Conservation (phyloP, 1,140 invertebrate species). For the Polypedilum pembai region DNA sequence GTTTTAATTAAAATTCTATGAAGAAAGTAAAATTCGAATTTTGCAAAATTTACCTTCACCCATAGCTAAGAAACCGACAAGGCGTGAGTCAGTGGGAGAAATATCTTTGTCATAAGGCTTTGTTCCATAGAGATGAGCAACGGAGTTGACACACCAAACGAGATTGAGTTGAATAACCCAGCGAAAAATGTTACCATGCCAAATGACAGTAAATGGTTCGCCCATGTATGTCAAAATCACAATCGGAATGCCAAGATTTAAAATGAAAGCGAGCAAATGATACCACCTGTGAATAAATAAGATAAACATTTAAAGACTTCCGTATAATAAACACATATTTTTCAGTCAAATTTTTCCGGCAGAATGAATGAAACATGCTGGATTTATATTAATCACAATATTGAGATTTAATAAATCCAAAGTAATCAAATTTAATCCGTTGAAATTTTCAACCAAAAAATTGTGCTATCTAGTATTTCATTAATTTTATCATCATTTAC, state of each 20-base stretch:
- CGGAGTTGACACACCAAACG: conserved; percentile 73
- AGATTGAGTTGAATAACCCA: conserved; percentile 57
- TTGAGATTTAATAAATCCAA: too few relatives aligned
- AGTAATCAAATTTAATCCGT: conserved; percentile 35
- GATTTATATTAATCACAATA: too few relatives aligned
- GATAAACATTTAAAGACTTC: too few relatives aligned
- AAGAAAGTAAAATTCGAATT: background rate
- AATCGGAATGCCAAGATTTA: conserved; percentile 62
- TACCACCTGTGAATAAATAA: background rate
- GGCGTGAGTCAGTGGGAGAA: conserved; percentile 12
- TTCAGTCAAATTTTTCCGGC: too few relatives aligned
- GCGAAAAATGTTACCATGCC: conserved; percentile 42
- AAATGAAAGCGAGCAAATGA: conserved; percentile 48
- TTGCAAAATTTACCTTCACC: background rate
- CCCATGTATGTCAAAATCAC: conserved; percentile 55
- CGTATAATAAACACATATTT: too few relatives aligned
- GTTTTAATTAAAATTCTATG: background rate
- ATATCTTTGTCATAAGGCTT: conserved; percentile 46
- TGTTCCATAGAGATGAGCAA: conserved; percentile 45
- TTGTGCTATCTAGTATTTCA: too few relatives aligned
- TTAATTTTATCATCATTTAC: conserved; percentile 39
- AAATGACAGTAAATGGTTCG: conserved; percentile 43
- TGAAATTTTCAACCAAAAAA: conserved; percentile 46
- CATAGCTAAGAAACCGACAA: background rate
- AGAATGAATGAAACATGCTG: too few relatives aligned